phyloP scores from a whole-genome alignment of 2,797 vertebrate species.

The Liasis olivaceus region DNA sequence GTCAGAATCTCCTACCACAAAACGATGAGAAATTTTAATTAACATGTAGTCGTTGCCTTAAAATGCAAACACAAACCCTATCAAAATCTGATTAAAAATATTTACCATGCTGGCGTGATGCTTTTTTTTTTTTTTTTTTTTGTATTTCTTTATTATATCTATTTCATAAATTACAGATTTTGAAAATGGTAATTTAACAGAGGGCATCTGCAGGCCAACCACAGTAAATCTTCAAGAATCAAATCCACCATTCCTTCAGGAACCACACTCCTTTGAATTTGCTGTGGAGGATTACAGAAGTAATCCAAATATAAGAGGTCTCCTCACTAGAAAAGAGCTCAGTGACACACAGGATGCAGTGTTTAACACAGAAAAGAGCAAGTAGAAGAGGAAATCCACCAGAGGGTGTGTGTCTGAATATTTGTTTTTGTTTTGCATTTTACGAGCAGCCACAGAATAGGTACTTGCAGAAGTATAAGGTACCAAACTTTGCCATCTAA shows the following conservation, averaged over 20 bases:
- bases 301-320: too few relatives aligned
- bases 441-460: neutral
- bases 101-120: neutral
- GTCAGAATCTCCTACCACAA: neutral
- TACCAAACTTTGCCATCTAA: neutral
- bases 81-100: neutral
- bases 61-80: constrained; percentile 6
- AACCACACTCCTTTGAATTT: neutral
- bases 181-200: neutral
- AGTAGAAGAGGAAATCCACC: neutral
- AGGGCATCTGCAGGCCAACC: neutral
- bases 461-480: neutral
- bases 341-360: neutral
- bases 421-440: neutral
- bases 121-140: neutral
- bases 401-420: neutral
- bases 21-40: neutral
- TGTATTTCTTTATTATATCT: neutral
- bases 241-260: neutral
- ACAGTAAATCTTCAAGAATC: neutral
- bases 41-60: neutral
- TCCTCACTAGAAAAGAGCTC: too few relatives aligned
- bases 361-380: neutral
- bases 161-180: neutral
- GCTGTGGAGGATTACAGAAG: neutral